Evolutionary conservation across 2,888 invertebrate species (phyloP), one percentile per base, ranked within the genome.

Genomic region (Chirona hameri): DNA sequence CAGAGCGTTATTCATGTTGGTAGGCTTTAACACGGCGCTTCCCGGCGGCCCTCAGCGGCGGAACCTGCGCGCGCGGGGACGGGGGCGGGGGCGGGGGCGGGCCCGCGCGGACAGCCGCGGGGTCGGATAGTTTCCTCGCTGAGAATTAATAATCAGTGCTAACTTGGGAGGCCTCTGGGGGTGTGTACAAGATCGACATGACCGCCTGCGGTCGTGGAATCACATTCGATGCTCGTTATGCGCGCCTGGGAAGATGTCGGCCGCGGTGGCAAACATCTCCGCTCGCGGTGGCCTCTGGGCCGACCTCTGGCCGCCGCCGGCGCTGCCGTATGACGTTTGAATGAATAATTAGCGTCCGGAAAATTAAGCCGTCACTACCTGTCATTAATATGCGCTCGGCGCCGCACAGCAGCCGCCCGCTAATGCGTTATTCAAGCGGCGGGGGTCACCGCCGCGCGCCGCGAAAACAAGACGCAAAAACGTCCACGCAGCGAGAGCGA

Each of bases 331-430:
- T 29, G 69, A 27, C 12, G 69, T 29, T 12, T 10, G 69, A 69
- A 69, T 69, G 29, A 69, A 69, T 29, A 69, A 29, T 69, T 69
- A 69, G 69, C 12, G 14, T 5, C 15, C 69, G 15, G 29, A 69
- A 69, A 69, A 69, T 69, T 69, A 69, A 69, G 69, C 29, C 69
- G 69, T 69, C 69, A 69, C 29, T 69, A 69, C 29, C 69, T 69
- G 69, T 69, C 29, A 69, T 69, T 69, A 69, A 69, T 69, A 69
- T 69, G 29, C 69, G n/a, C 1, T 1, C 29, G 10, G 29, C 29
- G 69, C 29, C 69, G 29, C 15, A 10, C 69, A 65, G n/a, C 15
- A 60, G 27, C 65, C 1, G 65, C 65, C 1, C 65, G n/a, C 65
- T 65, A 27, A 65, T 65, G 65, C 27, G n/a, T 65, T 65, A 65